A percentile compares a stretch with the other conserved stretches of the same genome.
These are phyloP conservation scores for Agapostemon virescens DNA, from an alignment of 2,888 invertebrate species.

Conservation along the genomic window DNA sequence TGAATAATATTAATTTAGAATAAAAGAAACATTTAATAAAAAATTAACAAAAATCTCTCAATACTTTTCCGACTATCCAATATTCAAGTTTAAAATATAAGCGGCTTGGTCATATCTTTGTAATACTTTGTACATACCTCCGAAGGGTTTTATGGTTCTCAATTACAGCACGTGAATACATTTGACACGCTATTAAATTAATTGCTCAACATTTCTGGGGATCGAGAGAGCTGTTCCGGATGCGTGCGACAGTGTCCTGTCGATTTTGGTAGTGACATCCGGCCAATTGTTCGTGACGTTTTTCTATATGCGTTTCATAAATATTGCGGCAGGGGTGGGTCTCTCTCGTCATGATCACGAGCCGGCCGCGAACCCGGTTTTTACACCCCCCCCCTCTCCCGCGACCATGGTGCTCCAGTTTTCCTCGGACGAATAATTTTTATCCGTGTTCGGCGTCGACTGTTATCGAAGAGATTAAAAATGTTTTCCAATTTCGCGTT, in stretches of 20 bases:
- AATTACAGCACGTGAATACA: neutral
- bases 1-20: too few species aligned
- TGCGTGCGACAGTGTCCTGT: neutral
- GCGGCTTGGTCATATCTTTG: too few species aligned
- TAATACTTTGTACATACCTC: too few species aligned
- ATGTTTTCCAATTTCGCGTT: constrained; percentile 12
- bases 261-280: constrained; percentile 6
- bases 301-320: constrained; percentile 16
- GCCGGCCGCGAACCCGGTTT: neutral
- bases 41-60: too few species aligned
- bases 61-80: too few species aligned
- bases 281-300: constrained; percentile 27
- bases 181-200: neutral
- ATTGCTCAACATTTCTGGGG: neutral
- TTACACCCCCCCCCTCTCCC: neutral
- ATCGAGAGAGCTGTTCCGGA: neutral
- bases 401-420: neutral
- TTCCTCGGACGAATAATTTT: constrained; percentile 13
- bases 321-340: constrained; percentile 1
- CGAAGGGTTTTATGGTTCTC: neutral
- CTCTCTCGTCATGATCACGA: neutral
- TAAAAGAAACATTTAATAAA: too few species aligned
- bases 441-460: neutral
- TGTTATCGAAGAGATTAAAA: neutral
- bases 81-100: too few species aligned